A percentile compares a stretch with the other conserved stretches of the same genome.
phyloP scores from a whole-genome alignment of 2,797 vertebrate species.

The Darevskia nairensis region DNA sequence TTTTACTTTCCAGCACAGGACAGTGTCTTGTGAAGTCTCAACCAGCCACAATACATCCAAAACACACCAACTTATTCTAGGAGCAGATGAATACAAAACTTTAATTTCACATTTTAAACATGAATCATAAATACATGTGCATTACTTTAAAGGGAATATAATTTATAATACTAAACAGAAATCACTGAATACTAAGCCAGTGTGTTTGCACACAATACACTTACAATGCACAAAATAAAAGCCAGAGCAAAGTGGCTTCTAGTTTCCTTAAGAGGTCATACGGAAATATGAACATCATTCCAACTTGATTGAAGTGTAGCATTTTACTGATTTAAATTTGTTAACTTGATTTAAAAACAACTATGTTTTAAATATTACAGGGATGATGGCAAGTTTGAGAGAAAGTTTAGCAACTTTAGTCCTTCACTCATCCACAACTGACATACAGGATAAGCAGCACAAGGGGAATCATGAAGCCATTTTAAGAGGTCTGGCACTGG shows the following conservation, averaged over 20 bases:
- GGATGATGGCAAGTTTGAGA: slow-evolving; percentile 71
- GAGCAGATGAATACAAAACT: slow-evolving; percentile 69
- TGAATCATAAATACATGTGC: slow-evolving; percentile 67
- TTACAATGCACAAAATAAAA: slow-evolving; percentile 69
- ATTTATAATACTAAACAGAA: slow-evolving; percentile 71
- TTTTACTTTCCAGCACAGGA: neutral
- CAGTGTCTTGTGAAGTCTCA: slow-evolving; percentile 42
- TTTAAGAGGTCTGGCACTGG: slow-evolving; percentile 95
- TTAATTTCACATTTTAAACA: slow-evolving; percentile 68
- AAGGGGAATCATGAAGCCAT: slow-evolving; percentile 56
- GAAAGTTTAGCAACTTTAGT: slow-evolving; percentile 64
- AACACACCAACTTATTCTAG: slow-evolving; percentile 63
- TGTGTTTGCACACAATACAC: slow-evolving; percentile 68
- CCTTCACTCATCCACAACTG: slow-evolving; percentile 76
- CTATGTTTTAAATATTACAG: slow-evolving; percentile 76
- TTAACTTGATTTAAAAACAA: slow-evolving; percentile 73
- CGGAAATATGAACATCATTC: slow-evolving; percentile 69
- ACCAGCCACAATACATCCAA: slow-evolving; percentile 60
- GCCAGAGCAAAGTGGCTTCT: slow-evolving; percentile 44
- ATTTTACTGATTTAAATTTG: slow-evolving; percentile 73
- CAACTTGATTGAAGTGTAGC: slow-evolving; percentile 72
- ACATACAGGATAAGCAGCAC: slow-evolving; percentile 73
- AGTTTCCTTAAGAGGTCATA: slow-evolving; percentile 48
- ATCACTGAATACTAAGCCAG: slow-evolving; percentile 66
- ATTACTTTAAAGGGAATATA: slow-evolving; percentile 72